Base-by-base conservation (phyloP, 1,140 invertebrate species). In the Aphidius ervi region DNA sequence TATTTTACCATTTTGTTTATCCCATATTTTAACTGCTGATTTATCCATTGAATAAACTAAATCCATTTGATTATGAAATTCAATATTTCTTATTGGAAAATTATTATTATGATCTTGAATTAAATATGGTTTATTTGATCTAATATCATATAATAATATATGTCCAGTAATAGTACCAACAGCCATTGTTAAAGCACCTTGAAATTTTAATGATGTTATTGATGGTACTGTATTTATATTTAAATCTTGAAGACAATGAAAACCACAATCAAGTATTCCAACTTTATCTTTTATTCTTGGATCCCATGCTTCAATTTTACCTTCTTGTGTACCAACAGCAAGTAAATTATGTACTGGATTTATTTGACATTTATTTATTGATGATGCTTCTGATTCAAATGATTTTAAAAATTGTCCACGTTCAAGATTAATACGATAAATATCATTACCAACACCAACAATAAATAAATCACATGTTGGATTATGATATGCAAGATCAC, bases 91-190 rank as follows among this genome's bases (percentile, higher is more conserved):
- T 41, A 99, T 98, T 0, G 96, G 94, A 49, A 94, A 81, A 58
- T 89, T 92, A 81, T 97, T 95, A 81, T 94, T 89, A 68, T 99
- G 97, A 82, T 99, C 95, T 79, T 99, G 99, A 1, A 95, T 81
- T 40, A 90, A 74, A 45, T 92, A 82, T 9, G 97, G 97, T 74
- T 92, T 94, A 67, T 87, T 88, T 5, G 95, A 92, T 63, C 97
- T 85, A 55, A 99, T 88, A 76, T 99, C 97, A 76, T 98, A 99
- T 0, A 99, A 74, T 5, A 99, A 81, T 40, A 98, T 84, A 82
- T 98, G 94, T 0, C 97, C 97, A 50, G 91, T 94, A 1, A 87
- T 87, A 47, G 94, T 97, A 40, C 97, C 97, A 6, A 98, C 94
- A 47, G 87, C 97, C 71, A 99, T 78, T 61, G 87, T 88, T 41